Percentiles rank a stretch among this genome's conserved stretches.
phyloP scores from a whole-genome alignment of 1,140 invertebrate genomes.

The Xylocopa sonorina region DNA sequence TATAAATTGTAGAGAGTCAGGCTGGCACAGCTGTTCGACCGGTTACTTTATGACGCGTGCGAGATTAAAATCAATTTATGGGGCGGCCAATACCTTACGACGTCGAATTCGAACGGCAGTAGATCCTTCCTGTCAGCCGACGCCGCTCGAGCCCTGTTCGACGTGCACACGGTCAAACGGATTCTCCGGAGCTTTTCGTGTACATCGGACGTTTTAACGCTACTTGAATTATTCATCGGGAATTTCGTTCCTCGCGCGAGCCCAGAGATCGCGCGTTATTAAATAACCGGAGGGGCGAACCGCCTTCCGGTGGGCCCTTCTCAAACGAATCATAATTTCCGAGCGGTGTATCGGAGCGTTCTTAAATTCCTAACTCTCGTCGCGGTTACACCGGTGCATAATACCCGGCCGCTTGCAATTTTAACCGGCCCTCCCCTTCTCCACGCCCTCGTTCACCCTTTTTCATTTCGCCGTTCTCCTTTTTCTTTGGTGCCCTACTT shows the following conservation, averaged over 20 bases:
- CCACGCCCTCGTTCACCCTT: background rate
- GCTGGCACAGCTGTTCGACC: constrained; percentile 62
- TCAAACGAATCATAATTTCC: constrained; percentile 23
- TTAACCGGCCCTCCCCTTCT: background rate
- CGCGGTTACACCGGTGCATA: too few species aligned
- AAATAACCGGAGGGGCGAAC: background rate
- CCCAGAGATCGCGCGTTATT: constrained; percentile 12
- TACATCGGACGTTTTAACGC: background rate
- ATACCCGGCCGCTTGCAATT: background rate
- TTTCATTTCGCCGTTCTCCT: background rate
- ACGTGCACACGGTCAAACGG: background rate
- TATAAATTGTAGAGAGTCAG: constrained; percentile 62
- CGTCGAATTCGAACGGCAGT: constrained; percentile 36
- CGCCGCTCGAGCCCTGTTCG: background rate
- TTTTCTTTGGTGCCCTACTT: background rate
- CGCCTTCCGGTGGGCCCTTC: background rate
- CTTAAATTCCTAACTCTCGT: constrained; percentile 30
- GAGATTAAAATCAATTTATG: constrained; percentile 73
- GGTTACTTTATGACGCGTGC: constrained; percentile 69
- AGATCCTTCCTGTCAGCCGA: constrained; percentile 17
- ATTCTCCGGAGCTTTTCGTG: too few species aligned
- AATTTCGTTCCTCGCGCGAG: background rate
- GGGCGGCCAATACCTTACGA: constrained; percentile 54
- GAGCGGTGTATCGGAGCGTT: constrained; percentile 4
- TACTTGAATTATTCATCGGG: constrained; percentile 15